Base-by-base conservation (phyloP, 2,888 invertebrate genomes). In the Dicyrtoma fusca region DNA sequence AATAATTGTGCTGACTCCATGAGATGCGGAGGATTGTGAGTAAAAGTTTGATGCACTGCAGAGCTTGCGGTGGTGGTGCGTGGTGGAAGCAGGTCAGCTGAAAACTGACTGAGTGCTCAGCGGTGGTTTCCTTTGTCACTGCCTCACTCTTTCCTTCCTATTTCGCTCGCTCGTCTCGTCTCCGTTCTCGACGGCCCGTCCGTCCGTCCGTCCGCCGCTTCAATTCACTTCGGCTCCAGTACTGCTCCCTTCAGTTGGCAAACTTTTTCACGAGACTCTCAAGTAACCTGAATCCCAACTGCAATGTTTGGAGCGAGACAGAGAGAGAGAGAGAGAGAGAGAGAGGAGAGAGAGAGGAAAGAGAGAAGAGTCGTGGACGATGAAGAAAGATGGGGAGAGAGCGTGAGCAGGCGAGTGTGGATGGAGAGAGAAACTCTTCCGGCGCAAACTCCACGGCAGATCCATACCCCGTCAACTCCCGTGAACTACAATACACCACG, bases 401-500 rank as follows among this genome's bases (percentile, higher is more conserved):
- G 57, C n/a, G 57, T 25, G 57, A 57, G 25, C 14, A 25, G 14
- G 57, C 21, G 57, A 57, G 57, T 23, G 25, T 8, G 23, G 17
- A 17, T 11, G 57, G 57, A 57, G 23, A 57, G 21, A 49, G 49
- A 57, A 57, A 57, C 21, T 57, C 57, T 23, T 23, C 57, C 57
- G 57, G 57, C 57, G 57, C 57, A 57, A 25, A 57, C 57, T 57
- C 57, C 57, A 57, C 26, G 23, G 8, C 23, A 57, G n/a, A 57
- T 57, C 57, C 57, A 21, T 11, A 57, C 11, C 13, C 23, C 25
- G 13, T 57, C 23, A 13, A 57, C 3, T 14, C 6, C 11, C 14
- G 11, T 25, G 23, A 8, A 14, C 23, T 26, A 57, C 25, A 57
- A 25, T 57, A 23, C 57, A 57, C 17, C 17, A 53, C 21, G 17